Evolutionary conservation across 2,888 invertebrate genomes (phyloP), one percentile per base, ranked within the genome.

Genomic region (Ennomos quercinarius): DNA sequence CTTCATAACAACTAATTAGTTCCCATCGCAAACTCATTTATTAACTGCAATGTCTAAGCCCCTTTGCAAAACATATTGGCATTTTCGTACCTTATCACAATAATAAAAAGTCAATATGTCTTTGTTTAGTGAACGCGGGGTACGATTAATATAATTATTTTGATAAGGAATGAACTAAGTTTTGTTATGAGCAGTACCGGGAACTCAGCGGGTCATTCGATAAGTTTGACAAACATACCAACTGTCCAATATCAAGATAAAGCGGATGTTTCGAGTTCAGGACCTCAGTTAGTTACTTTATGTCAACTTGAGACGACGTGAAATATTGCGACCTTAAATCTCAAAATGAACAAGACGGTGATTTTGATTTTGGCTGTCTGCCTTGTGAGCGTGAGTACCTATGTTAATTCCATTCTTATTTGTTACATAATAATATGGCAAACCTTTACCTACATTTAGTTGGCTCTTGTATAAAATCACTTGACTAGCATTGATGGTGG

Each of bases 151-250:
- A n/a, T 17, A 17, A 17, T 47, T 39, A 44, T 12, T 40, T 9
- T 12, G 58, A 58, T 40, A 53, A 49, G 9, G 58, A 17, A 17
- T 3, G 37, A n/a, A 37, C 40, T 0, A 9, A 17, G n/a, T 37
- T 8, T 40, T n/a, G 8, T 41, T 40, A 11, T 41, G 10, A 35
- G 13, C 37, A 8, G 35, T 44, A 68, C 64, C 66, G 61, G 70
- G 71, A 73, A 76, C 78, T 76, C n/a, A n/a, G 70, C 55, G 67
- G 79, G 76, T 74, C 79, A 71, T 62, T 64, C 47, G 81, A 80
- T 82, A 83, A 80, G 64, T 59, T 60, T 65, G 57, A 68, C 69
- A 74, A 74, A 74, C 64, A 69, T 47, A 50, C 45, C 57, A 61
- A 62, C 58, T 54, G 51, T 44, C 54, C 55, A 56, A 43, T 48